A percentile compares a stretch with the other conserved stretches of the same genome.
These are phyloP conservation scores for Eristalinus aeneus DNA, from an alignment of 2,888 invertebrate species.

Conservation along the genomic window DNA sequence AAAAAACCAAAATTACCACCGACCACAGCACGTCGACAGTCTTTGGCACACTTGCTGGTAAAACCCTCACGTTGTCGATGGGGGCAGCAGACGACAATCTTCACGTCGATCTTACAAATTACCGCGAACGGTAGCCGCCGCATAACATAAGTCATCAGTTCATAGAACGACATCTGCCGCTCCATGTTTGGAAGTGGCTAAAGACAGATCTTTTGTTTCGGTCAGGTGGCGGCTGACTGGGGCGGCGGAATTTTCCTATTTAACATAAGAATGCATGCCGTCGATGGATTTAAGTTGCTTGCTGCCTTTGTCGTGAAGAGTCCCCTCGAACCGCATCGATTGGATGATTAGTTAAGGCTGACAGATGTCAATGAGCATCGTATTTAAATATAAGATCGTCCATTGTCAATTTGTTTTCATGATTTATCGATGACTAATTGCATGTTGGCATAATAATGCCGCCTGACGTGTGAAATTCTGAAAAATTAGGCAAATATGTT, in stretches of 20 bases:
- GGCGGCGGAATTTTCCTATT: neutral
- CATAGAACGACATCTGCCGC: constrained; percentile 46
- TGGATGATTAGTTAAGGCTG: neutral
- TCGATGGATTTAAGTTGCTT: neutral
- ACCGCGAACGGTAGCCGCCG: constrained; percentile 55
- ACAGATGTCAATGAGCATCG: constrained; percentile 14
- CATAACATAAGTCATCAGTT: constrained; percentile 56
- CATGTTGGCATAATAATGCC: neutral
- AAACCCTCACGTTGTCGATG: constrained; percentile 39
- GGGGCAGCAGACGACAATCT: constrained; percentile 18
- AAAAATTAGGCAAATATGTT: neutral
- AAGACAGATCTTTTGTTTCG: constrained; percentile 47
- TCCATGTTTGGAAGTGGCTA: constrained; percentile 39
- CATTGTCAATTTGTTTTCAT: constrained; percentile 9
- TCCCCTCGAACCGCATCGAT: neutral
- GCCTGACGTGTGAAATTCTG: neutral
- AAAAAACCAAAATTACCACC: neutral
- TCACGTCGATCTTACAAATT: constrained; percentile 50
- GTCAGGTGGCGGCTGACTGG: neutral
- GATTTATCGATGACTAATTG: constrained; percentile 10
- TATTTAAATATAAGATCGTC: constrained; percentile 28
- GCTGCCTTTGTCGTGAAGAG: neutral
- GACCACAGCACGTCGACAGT: neutral
- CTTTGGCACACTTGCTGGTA: constrained; percentile 12
- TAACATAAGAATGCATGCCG: constrained; percentile 17